Evolutionary conservation across 2,888 invertebrate species (phyloP).

Genomic region (Mythimna albipuncta): DNA sequence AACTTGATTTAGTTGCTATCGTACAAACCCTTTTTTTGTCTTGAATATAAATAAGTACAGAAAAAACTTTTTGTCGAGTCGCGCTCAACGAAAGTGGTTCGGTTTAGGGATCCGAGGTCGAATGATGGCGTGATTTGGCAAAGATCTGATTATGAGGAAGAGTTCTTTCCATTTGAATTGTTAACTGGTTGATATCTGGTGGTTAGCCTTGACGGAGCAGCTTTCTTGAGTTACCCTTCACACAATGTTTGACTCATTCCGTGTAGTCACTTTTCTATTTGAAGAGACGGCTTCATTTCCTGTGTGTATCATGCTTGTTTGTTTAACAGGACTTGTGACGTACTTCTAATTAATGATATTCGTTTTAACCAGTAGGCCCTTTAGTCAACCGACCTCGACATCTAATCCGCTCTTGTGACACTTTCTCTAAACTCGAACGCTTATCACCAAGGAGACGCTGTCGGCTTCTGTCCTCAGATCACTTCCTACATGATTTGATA

Average conservation of each 20-base stretch:
- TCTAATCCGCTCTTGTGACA: slow-evolving; percentile 39
- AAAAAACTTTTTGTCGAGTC: slow-evolving; percentile 70
- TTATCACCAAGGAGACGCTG: slow-evolving; percentile 64
- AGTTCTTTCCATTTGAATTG: slow-evolving; percentile 37
- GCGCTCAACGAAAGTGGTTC: slow-evolving; percentile 57
- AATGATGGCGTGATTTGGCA: slow-evolving; percentile 41
- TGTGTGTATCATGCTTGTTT: slow-evolving; percentile 33
- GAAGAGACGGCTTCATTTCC: slow-evolving; percentile 46
- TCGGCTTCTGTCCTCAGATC: slow-evolving; percentile 73
- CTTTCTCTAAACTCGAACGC: slow-evolving; percentile 57
- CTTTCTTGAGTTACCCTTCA: slow-evolving; percentile 57
- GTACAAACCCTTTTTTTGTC: slow-evolving; percentile 89
- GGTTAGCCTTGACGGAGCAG: slow-evolving; percentile 36
- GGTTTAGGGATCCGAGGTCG: slow-evolving; percentile 40
- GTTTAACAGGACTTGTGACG: slow-evolving; percentile 1
- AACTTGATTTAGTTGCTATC: slow-evolving; percentile 89
- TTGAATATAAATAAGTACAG: slow-evolving; percentile 88
- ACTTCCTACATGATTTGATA: slow-evolving; percentile 88
- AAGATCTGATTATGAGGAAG: slow-evolving; percentile 42
- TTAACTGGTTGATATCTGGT: slow-evolving; percentile 43
- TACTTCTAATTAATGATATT: slow-evolving; percentile 7
- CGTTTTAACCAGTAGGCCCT: background rate
- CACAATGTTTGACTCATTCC: slow-evolving; percentile 36
- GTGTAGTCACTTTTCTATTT: slow-evolving; percentile 50
- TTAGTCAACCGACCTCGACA: slow-evolving; percentile 1